These are phyloP conservation scores for Fregetta grallaria DNA, from an alignment of 2,113 vertebrate species.

Conservation along the genomic window DNA sequence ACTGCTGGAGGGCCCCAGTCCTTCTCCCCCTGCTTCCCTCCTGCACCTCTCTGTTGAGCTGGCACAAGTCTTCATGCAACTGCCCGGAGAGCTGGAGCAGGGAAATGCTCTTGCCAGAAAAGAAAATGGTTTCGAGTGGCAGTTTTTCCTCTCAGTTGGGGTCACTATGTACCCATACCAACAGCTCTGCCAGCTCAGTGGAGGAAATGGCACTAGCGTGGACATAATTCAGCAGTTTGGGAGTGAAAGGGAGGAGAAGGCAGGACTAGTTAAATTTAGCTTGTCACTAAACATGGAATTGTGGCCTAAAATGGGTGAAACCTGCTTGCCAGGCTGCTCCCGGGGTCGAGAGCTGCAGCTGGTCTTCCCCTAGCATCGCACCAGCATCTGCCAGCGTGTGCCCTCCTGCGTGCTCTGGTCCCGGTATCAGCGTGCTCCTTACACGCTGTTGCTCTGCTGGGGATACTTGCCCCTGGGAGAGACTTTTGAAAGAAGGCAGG, in stretches of 20 bases:
- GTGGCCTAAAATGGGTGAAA: neutral
- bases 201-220: neutral
- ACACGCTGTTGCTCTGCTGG: accelerated
- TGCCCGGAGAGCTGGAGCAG: neutral
- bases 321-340: neutral
- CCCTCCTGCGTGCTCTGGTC: accelerated
- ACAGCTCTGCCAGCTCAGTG: neutral
- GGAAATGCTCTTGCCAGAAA: neutral
- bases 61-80: neutral
- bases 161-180: neutral
- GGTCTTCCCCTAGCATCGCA: neutral
- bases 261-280: neutral
- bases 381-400: accelerated
- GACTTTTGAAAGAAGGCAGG: neutral
- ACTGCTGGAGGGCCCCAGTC: neutral
- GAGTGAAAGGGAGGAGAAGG: neutral
- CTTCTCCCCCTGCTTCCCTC: neutral
- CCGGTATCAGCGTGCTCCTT: accelerated
- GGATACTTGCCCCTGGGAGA: neutral
- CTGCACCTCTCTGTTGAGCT: neutral
- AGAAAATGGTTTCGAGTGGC: neutral
- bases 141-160: neutral
- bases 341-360: neutral
- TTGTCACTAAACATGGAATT: neutral
- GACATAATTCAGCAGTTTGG: neutral